Conservation (phyloP, 2,888 invertebrate species). For the Autographa gamma region DNA sequence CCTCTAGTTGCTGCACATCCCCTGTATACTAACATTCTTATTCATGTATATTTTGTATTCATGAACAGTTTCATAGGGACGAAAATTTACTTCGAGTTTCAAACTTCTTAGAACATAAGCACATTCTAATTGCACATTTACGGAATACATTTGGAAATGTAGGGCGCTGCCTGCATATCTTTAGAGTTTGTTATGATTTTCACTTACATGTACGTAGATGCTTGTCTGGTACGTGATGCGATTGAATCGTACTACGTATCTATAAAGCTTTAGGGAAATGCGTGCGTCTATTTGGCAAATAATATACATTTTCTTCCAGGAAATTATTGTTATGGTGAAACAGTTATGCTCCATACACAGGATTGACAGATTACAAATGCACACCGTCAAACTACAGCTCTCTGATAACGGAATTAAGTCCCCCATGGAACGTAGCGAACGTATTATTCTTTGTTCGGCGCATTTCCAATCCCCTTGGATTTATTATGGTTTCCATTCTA, state of each 20-base stretch:
- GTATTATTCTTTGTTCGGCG: conserved; percentile 17
- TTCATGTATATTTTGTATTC: conserved; percentile 60
- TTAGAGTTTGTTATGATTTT: not conserved
- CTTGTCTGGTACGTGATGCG: conserved; percentile 3
- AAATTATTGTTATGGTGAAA: not conserved
- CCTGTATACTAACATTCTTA: conserved; percentile 44
- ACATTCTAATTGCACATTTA: conserved; percentile 24
- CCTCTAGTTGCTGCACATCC: conserved; percentile 44
- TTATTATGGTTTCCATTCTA: conserved; percentile 4
- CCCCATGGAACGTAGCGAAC: conserved; percentile 7
- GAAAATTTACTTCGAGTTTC: conserved; percentile 39
- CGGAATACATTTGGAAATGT: conserved; percentile 32
- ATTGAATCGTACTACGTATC: not conserved
- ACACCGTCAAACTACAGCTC: not conserved
- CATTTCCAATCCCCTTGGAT: conserved; percentile 17
- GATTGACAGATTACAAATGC: not conserved
- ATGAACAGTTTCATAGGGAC: conserved; percentile 52
- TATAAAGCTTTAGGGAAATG: not conserved
- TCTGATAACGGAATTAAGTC: conserved; percentile 10
- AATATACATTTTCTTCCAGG: not conserved
- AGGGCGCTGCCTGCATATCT: conserved; percentile 14
- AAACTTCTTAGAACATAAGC: conserved; percentile 30
- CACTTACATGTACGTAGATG: not conserved
- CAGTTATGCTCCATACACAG: not conserved
- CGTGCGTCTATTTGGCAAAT: not conserved